These are phyloP conservation scores for Rallus limicola DNA, from an alignment of 2,113 vertebrate genomes.

Conservation along the genomic window DNA sequence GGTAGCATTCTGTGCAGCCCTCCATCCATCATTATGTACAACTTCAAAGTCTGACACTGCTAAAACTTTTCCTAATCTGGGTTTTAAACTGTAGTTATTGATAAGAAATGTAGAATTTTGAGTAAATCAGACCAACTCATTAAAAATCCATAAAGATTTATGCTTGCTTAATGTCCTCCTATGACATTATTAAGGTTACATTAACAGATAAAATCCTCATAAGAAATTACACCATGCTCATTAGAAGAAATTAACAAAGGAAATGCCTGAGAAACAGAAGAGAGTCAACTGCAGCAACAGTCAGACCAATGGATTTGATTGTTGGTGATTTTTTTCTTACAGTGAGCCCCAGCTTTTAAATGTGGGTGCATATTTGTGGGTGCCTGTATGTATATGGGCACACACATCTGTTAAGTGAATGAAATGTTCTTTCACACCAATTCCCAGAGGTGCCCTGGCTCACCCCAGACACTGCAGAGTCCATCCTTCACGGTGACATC, in stretches of 20 bases:
- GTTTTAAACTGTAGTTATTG: slow-evolving; percentile 58
- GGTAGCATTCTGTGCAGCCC: slow-evolving; percentile 35
- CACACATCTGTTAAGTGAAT: background rate
- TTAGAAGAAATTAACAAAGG: background rate
- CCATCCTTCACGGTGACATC: background rate
- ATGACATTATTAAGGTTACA: background rate
- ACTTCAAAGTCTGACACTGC: slow-evolving; percentile 43
- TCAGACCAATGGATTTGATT: background rate
- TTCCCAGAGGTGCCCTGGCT: background rate
- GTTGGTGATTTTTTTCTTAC: background rate
- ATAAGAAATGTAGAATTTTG: slow-evolving; percentile 28
- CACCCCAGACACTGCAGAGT: background rate
- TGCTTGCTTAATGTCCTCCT: background rate
- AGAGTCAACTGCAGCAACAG: slow-evolving; percentile 24
- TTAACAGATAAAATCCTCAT: slow-evolving; percentile 42
- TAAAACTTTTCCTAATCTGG: slow-evolving; percentile 18
- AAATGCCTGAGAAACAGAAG: slow-evolving; percentile 27
- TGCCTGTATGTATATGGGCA: too few relatives aligned
- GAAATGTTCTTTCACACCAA: background rate
- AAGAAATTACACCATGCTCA: slow-evolving; percentile 32
- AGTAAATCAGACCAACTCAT: slow-evolving; percentile 39
- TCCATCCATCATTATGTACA: slow-evolving; percentile 56
- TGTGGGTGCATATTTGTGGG: background rate
- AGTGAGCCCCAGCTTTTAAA: background rate
- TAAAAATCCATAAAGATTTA: slow-evolving; percentile 63